Percentiles rank a stretch among this genome's conserved stretches.
phyloP scores from a whole-genome alignment of 2,797 vertebrate genomes.

The Hippopotamyrus pictus region DNA sequence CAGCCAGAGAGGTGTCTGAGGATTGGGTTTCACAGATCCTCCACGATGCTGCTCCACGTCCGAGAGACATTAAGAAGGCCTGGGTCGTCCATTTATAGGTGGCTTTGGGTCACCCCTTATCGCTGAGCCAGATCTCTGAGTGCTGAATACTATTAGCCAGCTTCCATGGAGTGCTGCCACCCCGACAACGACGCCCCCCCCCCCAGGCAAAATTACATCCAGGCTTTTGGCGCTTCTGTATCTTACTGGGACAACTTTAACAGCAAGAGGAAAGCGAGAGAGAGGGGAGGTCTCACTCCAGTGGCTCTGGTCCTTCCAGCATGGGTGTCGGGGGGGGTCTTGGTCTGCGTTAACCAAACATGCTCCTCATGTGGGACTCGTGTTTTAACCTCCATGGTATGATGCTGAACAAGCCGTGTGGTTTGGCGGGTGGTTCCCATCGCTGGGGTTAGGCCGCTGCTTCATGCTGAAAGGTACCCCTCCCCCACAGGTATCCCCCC shows the following conservation, averaged over 20 bases:
- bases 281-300: background rate
- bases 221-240: background rate
- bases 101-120: constrained; percentile 1
- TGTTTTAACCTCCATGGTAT: background rate
- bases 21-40: constrained; percentile 6
- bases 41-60: background rate
- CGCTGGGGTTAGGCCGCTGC: too few relatives aligned
- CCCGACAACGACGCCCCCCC: background rate
- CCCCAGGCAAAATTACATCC: constrained; percentile 3
- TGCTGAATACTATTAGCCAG: constrained; percentile 8
- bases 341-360: background rate
- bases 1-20: background rate
- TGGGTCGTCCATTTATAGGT: background rate
- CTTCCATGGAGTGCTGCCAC: background rate
- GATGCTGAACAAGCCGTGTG: background rate
- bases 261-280: background rate
- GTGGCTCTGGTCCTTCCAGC: background rate
- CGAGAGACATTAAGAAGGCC: background rate
- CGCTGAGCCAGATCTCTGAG: background rate
- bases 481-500: background rate
- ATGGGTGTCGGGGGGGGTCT: background rate
- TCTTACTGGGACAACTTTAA: background rate
- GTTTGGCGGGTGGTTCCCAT: background rate
- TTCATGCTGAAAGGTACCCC: background rate
- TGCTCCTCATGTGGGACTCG: background rate